Percentiles rank a stretch among this genome's conserved stretches.
These are phyloP conservation scores for Erebia epiphron DNA, from an alignment of 2,888 invertebrate genomes.

Conservation along the genomic window DNA sequence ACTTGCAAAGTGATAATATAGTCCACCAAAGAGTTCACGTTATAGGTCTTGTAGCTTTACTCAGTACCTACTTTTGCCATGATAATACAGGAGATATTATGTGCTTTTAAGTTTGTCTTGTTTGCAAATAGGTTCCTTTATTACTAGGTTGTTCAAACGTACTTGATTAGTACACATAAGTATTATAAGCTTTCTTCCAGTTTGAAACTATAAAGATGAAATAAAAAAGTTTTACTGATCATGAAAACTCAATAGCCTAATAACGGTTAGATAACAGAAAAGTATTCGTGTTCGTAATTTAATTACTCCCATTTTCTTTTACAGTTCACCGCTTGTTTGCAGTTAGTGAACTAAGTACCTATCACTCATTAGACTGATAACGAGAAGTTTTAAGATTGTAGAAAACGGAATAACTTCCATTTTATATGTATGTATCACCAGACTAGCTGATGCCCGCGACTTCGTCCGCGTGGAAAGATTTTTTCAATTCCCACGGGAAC, in stretches of 20 bases:
- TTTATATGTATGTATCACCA: not conserved
- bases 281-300: not conserved
- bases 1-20: no score
- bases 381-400: not conserved
- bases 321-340: constrained; percentile 8
- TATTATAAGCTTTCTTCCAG: not conserved
- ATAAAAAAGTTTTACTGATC: not conserved
- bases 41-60: no score
- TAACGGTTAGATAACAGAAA: constrained; percentile 5
- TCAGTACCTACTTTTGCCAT: no score
- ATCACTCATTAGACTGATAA: constrained; percentile 10
- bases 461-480: no score
- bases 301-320: constrained; percentile 8
- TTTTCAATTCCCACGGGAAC: no score
- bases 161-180: not conserved
- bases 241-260: constrained; percentile 10
- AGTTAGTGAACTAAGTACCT: constrained; percentile 18
- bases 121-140: not conserved
- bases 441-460: no score
- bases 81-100: no score
- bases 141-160: not conserved
- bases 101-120: not conserved
- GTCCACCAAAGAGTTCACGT: no score
- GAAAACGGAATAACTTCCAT: not conserved
- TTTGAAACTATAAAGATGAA: not conserved